These are phyloP conservation scores for Luscinia megarhynchos DNA, from an alignment of 2,797 vertebrate genomes.

Conservation along the genomic window DNA sequence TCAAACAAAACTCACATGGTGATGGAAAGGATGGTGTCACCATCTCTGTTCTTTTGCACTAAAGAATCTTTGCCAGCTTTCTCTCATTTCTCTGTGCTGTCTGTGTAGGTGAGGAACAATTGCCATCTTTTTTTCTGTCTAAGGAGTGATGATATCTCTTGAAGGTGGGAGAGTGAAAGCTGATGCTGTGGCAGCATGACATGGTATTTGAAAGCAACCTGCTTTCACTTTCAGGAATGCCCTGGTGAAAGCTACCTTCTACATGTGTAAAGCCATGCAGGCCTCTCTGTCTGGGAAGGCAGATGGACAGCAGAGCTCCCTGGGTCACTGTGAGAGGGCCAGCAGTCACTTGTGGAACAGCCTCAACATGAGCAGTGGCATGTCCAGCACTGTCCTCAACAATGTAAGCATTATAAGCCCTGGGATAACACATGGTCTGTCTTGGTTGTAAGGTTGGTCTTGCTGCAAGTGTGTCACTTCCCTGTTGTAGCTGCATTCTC, in stretches of 20 bases:
- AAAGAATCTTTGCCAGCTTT: not conserved
- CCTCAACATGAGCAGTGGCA: slow-evolving; percentile 81
- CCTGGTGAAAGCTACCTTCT: slow-evolving; percentile 88
- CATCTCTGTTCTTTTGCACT: not conserved
- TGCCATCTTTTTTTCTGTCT: not conserved
- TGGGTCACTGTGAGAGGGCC: slow-evolving; percentile 90
- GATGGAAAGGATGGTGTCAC: not conserved
- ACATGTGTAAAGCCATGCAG: slow-evolving; percentile 91
- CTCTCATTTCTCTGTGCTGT: not conserved
- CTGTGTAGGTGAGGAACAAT: not conserved
- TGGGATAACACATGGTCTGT: not conserved
- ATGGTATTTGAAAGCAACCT: not conserved
- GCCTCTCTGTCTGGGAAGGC: slow-evolving; percentile 87
- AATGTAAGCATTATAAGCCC: slow-evolving; percentile 79
- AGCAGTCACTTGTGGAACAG: slow-evolving; percentile 89
- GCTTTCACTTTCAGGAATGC: slow-evolving; percentile 80
- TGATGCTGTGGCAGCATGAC: not conserved
- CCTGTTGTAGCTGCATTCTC: not conserved
- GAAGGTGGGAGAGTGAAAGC: not conserved
- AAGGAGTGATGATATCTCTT: not conserved
- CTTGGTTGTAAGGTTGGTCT: not conserved
- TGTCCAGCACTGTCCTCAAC: slow-evolving; percentile 84
- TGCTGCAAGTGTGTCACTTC: not conserved
- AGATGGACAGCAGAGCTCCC: slow-evolving; percentile 83
- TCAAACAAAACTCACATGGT: not conserved